Evolutionary conservation across 2,888 invertebrate genomes (phyloP).

Genomic region (Ochlodes sylvanus): DNA sequence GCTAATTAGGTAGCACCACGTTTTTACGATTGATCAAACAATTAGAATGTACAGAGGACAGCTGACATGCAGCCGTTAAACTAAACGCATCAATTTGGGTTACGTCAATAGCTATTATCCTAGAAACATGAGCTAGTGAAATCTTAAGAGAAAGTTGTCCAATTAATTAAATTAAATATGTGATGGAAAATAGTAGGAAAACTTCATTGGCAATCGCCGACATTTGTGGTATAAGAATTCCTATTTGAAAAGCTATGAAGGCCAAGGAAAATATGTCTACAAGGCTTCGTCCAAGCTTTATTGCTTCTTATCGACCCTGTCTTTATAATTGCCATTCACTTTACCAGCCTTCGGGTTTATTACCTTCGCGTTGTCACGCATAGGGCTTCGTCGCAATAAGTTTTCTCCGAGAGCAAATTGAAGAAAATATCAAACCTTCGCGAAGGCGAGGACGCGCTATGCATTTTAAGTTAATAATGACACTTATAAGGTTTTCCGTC

Average conservation of each 20-base stretch:
- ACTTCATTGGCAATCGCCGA: slow-evolving; percentile 28
- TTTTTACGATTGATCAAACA: slow-evolving; percentile 18
- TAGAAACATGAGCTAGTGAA: slow-evolving; percentile 23
- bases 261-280: slow-evolving; percentile 65
- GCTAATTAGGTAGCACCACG: background rate
- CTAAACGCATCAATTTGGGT: slow-evolving; percentile 10
- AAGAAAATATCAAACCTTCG: slow-evolving; percentile 33
- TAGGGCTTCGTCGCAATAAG: slow-evolving; percentile 51
- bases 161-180: background rate
- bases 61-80: slow-evolving; percentile 13
- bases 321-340: slow-evolving; percentile 52
- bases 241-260: slow-evolving; percentile 58
- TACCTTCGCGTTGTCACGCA: slow-evolving; percentile 53
- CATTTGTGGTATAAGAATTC: slow-evolving; percentile 54
- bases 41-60: slow-evolving; percentile 22
- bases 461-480: slow-evolving; percentile 38
- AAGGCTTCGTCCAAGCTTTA: slow-evolving; percentile 63
- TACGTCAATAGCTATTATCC: slow-evolving; percentile 33
- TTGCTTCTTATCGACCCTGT: slow-evolving; percentile 54
- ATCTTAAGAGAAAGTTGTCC: slow-evolving; percentile 22
- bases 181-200: slow-evolving; percentile 6
- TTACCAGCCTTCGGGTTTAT: slow-evolving; percentile 49
- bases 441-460: background rate
- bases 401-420: slow-evolving; percentile 39
- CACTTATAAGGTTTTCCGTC: slow-evolving; percentile 59